Percentiles rank a stretch among this genome's conserved stretches.
These are phyloP conservation scores for Jordanella pulchra DNA, from an alignment of 2,797 vertebrate species.

Conservation along the genomic window DNA sequence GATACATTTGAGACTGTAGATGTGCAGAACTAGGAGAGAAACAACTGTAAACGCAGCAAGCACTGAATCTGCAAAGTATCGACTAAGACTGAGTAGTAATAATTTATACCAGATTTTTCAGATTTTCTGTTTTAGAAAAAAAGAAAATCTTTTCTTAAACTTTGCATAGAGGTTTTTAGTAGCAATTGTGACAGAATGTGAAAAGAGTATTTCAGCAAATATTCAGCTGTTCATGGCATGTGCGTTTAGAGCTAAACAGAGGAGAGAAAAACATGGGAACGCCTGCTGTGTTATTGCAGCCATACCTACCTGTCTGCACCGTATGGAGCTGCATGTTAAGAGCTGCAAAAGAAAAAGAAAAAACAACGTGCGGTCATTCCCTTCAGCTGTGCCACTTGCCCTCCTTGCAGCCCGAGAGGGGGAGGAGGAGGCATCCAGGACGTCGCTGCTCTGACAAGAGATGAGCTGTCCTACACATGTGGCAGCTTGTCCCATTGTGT, in stretches of 20 bases:
- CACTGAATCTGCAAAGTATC: not conserved
- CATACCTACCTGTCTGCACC: constrained; percentile 56
- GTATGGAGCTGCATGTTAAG: constrained; percentile 48
- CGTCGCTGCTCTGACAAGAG: constrained; percentile 41
- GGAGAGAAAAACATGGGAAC: constrained; percentile 28
- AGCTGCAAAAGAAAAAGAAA: constrained; percentile 19
- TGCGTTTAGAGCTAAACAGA: constrained; percentile 37
- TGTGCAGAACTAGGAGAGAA: not conserved
- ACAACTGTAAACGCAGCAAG: not conserved
- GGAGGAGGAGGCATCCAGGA: constrained; percentile 37
- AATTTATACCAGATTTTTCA: not conserved
- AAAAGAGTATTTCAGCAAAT: constrained; percentile 6
- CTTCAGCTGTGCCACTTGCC: constrained; percentile 38
- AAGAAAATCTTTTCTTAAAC: not conserved
- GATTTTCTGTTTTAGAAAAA: not conserved
- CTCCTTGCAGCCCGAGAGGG: constrained; percentile 27
- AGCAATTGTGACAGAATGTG: too few species aligned
- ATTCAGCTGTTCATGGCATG: constrained; percentile 14
- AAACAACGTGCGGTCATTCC: constrained; percentile 39
- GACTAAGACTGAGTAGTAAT: not conserved
- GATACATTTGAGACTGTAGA: not conserved
- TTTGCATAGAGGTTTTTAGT: too few species aligned
- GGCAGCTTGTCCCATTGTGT: constrained; percentile 59
- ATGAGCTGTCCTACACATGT: constrained; percentile 47
- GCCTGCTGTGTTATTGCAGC: constrained; percentile 48